Base-by-base conservation (phyloP, 2,888 invertebrate species). In the Conchocele bisecta region DNA sequence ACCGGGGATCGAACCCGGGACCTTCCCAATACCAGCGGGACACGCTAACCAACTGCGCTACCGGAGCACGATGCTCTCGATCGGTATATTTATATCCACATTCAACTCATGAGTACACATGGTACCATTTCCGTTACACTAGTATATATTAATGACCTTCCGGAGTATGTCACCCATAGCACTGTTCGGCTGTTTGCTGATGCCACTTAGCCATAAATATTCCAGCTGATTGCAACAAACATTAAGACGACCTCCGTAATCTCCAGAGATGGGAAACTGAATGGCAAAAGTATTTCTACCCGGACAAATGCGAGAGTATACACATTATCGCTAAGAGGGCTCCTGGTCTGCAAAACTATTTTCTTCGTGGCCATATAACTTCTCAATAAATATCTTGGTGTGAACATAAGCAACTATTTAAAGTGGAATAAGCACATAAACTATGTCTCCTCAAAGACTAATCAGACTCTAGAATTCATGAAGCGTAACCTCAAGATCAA, bases 401-500 rank as follows among this genome's bases (percentile, higher is more conserved):
- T 28, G 17, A 28, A 48, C 15, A 26, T 48, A 13, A n/a, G n/a
- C n/a, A 17, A 48, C 4, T 13, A 48, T 17, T 31, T 26, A 29
- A 48, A 48, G 48, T 48, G 48, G 48, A 48, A 48, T 4, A 3
- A 28, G n/a, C 48, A 48, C 15, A 48, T 48, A 13, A 48, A 48
- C 28, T 48, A 28, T n/a, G 31, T 48, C 48, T 48, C 28, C 24
- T 48, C 48, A 26, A 48, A 48, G 28, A 31, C 48, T n/a, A 48
- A 48, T 48, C 26, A 48, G 28, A 48, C 48, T 48, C 48, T 48
- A 48, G 48, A 31, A 29, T 48, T 48, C 31, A 28, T 48, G 48
- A 48, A 24, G 31, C 26, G 48, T 3, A 48, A 48, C 28, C 22
- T 48, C 13, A 48, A 22, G 17, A 48, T 48, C 48, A 48, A 48